A percentile compares a stretch with the other conserved stretches of the same genome.
Conservation (phyloP, 2,888 invertebrate species). For the Scaptomyza polygonia region DNA sequence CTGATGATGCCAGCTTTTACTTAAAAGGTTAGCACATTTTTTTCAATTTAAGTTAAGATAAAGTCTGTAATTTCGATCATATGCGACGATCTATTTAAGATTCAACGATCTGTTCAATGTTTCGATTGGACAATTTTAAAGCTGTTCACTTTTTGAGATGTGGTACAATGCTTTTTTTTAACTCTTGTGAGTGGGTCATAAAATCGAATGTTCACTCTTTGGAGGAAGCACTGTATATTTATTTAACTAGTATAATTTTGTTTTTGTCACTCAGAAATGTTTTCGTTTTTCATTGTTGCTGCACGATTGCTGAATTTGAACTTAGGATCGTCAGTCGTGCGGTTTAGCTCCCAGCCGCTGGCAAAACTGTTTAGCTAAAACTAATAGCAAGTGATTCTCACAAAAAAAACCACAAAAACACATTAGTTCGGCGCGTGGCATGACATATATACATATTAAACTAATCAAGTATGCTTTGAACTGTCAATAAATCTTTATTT, state of each 20-base stretch:
- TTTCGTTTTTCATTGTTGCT: slow-evolving; percentile 59
- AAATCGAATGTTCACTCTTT: too few species aligned
- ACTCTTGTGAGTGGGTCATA: too few species aligned
- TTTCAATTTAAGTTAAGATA: too few species aligned
- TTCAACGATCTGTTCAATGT: too few species aligned
- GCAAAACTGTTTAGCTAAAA: slow-evolving; percentile 62
- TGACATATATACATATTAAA: slow-evolving; percentile 1
- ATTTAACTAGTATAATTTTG: slow-evolving; percentile 21
- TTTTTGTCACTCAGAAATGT: slow-evolving; percentile 53
- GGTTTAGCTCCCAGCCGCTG: slow-evolving; percentile 66
- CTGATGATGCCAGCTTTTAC: too few species aligned
- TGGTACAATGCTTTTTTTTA: too few species aligned
- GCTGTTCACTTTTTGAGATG: too few species aligned
- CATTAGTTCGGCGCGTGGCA: slow-evolving; percentile 20
- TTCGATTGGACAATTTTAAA: too few species aligned
- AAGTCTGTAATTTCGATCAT: too few species aligned
- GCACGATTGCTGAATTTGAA: slow-evolving; percentile 47
- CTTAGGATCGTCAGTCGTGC: slow-evolving; percentile 47
- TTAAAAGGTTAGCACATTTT: too few species aligned
- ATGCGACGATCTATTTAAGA: too few species aligned
- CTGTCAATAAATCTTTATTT: neutral
- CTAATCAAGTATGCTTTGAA: slow-evolving; percentile 42
- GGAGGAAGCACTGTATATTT: slow-evolving; percentile 24
- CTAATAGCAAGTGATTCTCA: slow-evolving; percentile 3
- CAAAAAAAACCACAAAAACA: too few species aligned